A percentile compares a stretch with the other conserved stretches of the same genome.
phyloP scores from a whole-genome alignment of 2,888 invertebrate species.

The Bombyx huttoni region DNA sequence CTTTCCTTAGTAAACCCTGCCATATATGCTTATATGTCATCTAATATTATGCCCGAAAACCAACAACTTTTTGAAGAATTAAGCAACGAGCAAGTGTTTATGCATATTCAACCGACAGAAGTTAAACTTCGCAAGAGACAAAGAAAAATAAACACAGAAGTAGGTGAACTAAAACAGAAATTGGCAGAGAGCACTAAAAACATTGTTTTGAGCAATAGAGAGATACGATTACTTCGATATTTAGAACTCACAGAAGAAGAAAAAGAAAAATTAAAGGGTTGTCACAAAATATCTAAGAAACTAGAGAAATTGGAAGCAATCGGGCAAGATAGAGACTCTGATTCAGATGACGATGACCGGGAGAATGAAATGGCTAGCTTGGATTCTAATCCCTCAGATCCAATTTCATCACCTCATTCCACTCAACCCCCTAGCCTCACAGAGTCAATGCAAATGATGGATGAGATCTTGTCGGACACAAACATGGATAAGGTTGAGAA shows the following conservation, averaged over 20 bases:
- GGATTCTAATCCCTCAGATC: slow-evolving; percentile 85
- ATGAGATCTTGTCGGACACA: slow-evolving; percentile 85
- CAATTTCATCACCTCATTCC: slow-evolving; percentile 80
- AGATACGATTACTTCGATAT: slow-evolving; percentile 89
- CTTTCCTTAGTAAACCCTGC: slow-evolving; percentile 88
- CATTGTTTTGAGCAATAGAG: slow-evolving; percentile 91
- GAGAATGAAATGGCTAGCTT: slow-evolving; percentile 85
- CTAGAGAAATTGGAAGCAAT: slow-evolving; percentile 89
- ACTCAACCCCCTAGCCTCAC: slow-evolving; percentile 87
- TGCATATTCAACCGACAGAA: slow-evolving; percentile 88
- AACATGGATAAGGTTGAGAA: slow-evolving; percentile 88
- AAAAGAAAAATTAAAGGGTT: slow-evolving; percentile 91
- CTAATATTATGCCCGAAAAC: slow-evolving; percentile 80
- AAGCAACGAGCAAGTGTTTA: slow-evolving; percentile 88
- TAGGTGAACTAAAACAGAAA: slow-evolving; percentile 87
- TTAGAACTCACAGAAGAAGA: slow-evolving; percentile 93
- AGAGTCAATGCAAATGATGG: slow-evolving; percentile 91
- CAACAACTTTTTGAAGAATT: slow-evolving; percentile 83
- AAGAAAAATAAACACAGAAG: slow-evolving; percentile 92
- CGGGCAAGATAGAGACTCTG: slow-evolving; percentile 82
- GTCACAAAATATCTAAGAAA: slow-evolving; percentile 93
- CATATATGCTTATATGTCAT: slow-evolving; percentile 78
- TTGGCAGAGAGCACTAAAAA: slow-evolving; percentile 86
- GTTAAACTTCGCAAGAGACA: slow-evolving; percentile 91
- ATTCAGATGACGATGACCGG: slow-evolving; percentile 81